Evolutionary conservation across 2,888 invertebrate genomes (phyloP), one percentile per base, ranked within the genome.

Genomic region (Drosophila nigritarsus): DNA sequence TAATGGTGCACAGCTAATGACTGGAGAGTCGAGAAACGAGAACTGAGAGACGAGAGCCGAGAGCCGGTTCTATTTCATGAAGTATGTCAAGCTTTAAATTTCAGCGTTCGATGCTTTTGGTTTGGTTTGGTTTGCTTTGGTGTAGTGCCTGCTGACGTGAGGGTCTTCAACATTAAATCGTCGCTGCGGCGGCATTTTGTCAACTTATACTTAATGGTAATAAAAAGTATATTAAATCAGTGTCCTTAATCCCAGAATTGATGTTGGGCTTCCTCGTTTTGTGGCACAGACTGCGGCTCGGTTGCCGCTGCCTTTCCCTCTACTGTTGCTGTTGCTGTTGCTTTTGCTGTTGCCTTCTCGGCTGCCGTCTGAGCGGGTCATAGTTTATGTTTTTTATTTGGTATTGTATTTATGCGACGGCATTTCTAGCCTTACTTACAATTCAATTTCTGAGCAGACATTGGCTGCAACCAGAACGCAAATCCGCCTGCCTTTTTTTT

Each of bases 171-270:
- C 62, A 82, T 87, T 82, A 82, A 82, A 84, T 77, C 54, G 83
- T 65, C 73, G 73, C 80, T 69, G 72, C 72, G 61, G 64, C 72
- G 70, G 83, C 78, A 73, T 81, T 87, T 82, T 78, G 78, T 71
- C 88, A 86, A 83, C 87, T 85, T 80, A 77, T 78, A 83, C 83
- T 83, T 81, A 89, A 87, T 84, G 87, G 86, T 88, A 87, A 87
- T 91, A 90, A 90, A 91, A 91, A 91, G 90, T 90, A 91, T 91
- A 90, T 91, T 83, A 90, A 91, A 91, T 90, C 90, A 91, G 91
- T 91, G 89, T 90, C 90, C 91, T 83, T 87, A 90, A 90, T 91
- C 83, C 89, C 77, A 73, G 83, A 90, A 90, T 90, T 91, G 91
- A 90, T 90, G 90, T 89, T 81, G 84, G 79, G 84, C 77, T 89